These are phyloP conservation scores for Neoitamus cyanurus DNA, from an alignment of 2,888 invertebrate species.

Conservation along the genomic window DNA sequence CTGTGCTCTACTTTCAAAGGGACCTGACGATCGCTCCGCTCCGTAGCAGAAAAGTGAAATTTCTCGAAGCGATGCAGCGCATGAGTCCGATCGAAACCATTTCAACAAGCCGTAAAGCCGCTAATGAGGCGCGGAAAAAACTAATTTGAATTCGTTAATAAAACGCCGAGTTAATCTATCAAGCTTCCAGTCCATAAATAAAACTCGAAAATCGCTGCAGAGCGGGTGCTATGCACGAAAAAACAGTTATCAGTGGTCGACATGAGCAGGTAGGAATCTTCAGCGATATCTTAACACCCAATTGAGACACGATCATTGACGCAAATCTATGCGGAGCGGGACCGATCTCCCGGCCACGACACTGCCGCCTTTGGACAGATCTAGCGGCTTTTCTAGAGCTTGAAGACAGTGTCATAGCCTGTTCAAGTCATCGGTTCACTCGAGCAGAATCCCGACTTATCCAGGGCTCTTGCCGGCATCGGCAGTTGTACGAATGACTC, in stretches of 20 bases:
- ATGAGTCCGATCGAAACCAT: background rate
- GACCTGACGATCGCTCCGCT: too few species aligned
- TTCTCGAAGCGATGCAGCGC: background rate
- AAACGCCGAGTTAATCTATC: conserved; percentile 34
- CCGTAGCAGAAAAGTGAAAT: conserved; percentile 4
- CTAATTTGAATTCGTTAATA: conserved; percentile 25
- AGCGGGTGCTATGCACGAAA: background rate
- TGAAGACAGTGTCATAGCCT: background rate
- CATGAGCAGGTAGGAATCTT: background rate
- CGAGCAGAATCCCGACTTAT: background rate
- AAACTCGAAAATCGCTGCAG: background rate
- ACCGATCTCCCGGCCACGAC: background rate
- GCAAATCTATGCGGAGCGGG: background rate
- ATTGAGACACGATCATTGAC: background rate
- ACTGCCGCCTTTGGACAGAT: background rate
- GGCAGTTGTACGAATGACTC: conserved; percentile 5
- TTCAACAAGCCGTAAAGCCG: conserved; percentile 20
- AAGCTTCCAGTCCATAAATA: conserved; percentile 33
- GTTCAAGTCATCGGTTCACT: background rate
- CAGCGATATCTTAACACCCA: background rate
- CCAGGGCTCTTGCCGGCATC: background rate
- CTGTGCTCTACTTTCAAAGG: background rate
- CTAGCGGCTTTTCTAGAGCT: background rate
- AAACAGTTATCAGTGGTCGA: conserved; percentile 3
- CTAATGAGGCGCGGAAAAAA: conserved; percentile 34